Percentiles rank a stretch among this genome's conserved stretches.
Conservation (phyloP, 2,797 vertebrate species). For the Pitangus sulphuratus region DNA sequence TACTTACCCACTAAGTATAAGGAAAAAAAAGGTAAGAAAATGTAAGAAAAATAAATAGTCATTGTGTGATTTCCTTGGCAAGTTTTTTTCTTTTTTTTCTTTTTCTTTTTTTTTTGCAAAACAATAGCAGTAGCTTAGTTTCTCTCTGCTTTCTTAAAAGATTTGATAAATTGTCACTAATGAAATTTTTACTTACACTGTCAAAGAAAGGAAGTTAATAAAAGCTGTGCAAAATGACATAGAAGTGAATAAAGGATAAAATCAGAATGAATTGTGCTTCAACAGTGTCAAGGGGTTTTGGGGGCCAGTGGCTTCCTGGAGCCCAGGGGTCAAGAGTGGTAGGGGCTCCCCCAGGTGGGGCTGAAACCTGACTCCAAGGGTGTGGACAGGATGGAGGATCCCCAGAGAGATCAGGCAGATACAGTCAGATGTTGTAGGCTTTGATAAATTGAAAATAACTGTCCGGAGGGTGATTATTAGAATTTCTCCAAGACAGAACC, state of each 20-base stretch:
- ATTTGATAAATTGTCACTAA: rapidly evolving
- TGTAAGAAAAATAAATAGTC: neutral
- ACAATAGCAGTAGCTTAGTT: neutral
- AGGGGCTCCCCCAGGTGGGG: rapidly evolving
- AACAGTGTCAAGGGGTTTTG: rapidly evolving
- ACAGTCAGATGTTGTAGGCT: neutral
- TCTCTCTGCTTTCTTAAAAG: neutral
- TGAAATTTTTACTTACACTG: neutral
- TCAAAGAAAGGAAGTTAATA: neutral
- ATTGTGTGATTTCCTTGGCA: neutral
- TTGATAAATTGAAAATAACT: neutral
- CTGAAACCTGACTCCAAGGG: neutral
- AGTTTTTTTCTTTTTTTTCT: neutral
- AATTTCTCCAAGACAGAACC: neutral
- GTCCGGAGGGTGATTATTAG: neutral
- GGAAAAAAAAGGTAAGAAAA: neutral
- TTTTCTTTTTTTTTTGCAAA: neutral
- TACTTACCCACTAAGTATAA: neutral
- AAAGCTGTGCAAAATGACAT: neutral
- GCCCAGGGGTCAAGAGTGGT: rapidly evolving
- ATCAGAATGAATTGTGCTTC: neutral
- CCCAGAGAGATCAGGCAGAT: rapidly evolving
- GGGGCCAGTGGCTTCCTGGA: rapidly evolving
- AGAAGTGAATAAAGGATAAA: neutral
- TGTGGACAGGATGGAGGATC: rapidly evolving